Percentiles rank a stretch among this genome's conserved stretches.
These are phyloP conservation scores for Microctenopoma stevenorrisi DNA, from an alignment of 2,797 vertebrate species.

Conservation along the genomic window DNA sequence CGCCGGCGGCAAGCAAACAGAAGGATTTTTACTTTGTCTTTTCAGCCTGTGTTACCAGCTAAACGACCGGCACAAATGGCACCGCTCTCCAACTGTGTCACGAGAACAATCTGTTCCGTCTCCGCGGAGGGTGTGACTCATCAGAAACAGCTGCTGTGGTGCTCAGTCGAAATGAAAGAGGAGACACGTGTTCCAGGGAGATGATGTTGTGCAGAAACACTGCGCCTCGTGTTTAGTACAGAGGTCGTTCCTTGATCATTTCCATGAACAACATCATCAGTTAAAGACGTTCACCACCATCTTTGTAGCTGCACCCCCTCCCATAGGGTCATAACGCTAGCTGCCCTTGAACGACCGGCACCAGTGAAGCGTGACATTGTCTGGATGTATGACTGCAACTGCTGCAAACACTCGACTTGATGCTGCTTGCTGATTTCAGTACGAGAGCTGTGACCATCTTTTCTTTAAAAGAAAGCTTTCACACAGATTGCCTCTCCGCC, in stretches of 20 bases:
- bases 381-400: background rate
- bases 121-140: constrained; percentile 60
- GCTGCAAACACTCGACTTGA: background rate
- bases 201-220: background rate
- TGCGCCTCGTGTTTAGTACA: background rate
- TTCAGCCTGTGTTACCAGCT: background rate
- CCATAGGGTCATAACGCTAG: background rate
- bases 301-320: too few species aligned
- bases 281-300: too few species aligned
- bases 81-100: constrained; percentile 36
- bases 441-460: background rate
- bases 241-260: too few species aligned
- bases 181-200: constrained; percentile 19
- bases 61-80: constrained; percentile 18
- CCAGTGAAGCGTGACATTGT: background rate
- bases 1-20: background rate
- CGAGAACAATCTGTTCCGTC: constrained; percentile 52
- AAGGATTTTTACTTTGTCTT: constrained; percentile 11
- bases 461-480: constrained; percentile 30
- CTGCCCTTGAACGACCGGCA: background rate
- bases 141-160: constrained; percentile 60
- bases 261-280: too few species aligned
- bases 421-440: too few species aligned
- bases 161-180: constrained; percentile 38
- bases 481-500: constrained; percentile 12